Conservation (phyloP, 2,888 invertebrate genomes). For the Anagyrus pseudococci region DNA sequence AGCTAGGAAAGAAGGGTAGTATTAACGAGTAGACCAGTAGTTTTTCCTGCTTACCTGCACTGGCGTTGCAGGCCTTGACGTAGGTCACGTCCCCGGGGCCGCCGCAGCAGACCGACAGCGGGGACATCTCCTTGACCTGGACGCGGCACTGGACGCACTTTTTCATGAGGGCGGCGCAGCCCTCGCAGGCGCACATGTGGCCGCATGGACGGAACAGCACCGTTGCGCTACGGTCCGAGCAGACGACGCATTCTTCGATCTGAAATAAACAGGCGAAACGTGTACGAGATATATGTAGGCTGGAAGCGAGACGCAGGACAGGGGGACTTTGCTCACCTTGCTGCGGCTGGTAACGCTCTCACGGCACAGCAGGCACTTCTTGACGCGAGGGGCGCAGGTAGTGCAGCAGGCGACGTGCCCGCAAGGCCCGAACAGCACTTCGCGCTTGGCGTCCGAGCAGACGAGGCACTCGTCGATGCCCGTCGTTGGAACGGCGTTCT, state of each 20-base stretch:
- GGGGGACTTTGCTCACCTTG: slow-evolving; percentile 69
- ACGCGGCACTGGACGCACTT: slow-evolving; percentile 95
- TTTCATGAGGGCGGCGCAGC: slow-evolving; percentile 94
- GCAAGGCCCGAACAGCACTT: slow-evolving; percentile 89
- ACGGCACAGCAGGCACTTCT: slow-evolving; percentile 93
- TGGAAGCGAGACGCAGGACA: no score
- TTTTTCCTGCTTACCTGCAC: slow-evolving; percentile 47
- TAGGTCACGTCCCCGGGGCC: slow-evolving; percentile 54
- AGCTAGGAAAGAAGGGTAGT: no score
- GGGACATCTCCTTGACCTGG: slow-evolving; percentile 77
- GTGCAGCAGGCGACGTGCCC: slow-evolving; percentile 94
- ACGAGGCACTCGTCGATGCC: slow-evolving; percentile 91
- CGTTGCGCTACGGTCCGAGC: slow-evolving; percentile 91
- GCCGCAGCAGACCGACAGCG: slow-evolving; percentile 66
- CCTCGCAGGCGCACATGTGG: slow-evolving; percentile 91
- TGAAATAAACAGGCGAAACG: slow-evolving; percentile 55
- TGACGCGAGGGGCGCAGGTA: slow-evolving; percentile 86
- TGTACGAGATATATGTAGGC: no score
- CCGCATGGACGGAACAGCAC: slow-evolving; percentile 94
- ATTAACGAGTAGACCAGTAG: no score
- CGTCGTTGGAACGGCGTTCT: slow-evolving; percentile 57
- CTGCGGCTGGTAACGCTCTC: slow-evolving; percentile 80
- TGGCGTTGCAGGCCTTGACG: slow-evolving; percentile 50
- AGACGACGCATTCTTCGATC: slow-evolving; percentile 96
- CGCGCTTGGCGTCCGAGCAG: slow-evolving; percentile 91